Base-by-base conservation (phyloP, 2,888 invertebrate genomes). In the Cheilosia pagana region DNA sequence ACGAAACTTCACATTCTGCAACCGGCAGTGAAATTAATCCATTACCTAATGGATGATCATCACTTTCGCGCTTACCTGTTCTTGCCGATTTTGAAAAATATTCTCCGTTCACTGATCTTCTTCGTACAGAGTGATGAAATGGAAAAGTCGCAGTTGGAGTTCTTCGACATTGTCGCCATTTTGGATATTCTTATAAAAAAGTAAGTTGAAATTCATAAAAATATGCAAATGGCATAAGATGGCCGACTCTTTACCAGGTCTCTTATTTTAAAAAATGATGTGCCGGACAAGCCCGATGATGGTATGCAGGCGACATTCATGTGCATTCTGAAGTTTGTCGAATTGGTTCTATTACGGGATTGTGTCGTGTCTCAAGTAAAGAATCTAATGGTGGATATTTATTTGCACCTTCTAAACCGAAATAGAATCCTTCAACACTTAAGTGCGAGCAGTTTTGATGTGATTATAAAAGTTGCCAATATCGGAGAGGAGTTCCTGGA, bases 11-110 rank as follows among this genome's bases (percentile, higher is more conserved):
- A 35, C 7, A 8, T 71, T 55, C 52, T 85, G 10, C n/a, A 35
- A 3, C 81, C 75, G 25, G 14, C 71, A 3, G 60, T 85, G 55
- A 81, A 71, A 62, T 7, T 85, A 21, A 31, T 81, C 1, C 48
- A 25, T 2, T 16, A 76, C n/a, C 25, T 85, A 10, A 85, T 85
- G 19, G 39, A 67, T 1, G 43, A 85, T n/a, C 39, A 21, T 8
- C 14, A 76, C 16, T 85, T 85, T 31, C 81, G 67, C 7, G 59
- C 28, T 28, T 52, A 81, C n/a, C 50, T 62, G 1, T 85, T 81
- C 23, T 12, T 67, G 43, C 16, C 67, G n/a, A 85, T 85, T 43
- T 70, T 85, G 16, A 75, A 76, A 75, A 85, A 81, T 31, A 71
- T 81, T 5, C 5, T 85, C 14, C 81, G 85, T n/a, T 57, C 59